Percentiles rank a stretch among this genome's conserved stretches.
Evolutionary conservation across 64 coral and sea anemone species (phyloP).

Genomic region (Pocillopora damicornis): DNA sequence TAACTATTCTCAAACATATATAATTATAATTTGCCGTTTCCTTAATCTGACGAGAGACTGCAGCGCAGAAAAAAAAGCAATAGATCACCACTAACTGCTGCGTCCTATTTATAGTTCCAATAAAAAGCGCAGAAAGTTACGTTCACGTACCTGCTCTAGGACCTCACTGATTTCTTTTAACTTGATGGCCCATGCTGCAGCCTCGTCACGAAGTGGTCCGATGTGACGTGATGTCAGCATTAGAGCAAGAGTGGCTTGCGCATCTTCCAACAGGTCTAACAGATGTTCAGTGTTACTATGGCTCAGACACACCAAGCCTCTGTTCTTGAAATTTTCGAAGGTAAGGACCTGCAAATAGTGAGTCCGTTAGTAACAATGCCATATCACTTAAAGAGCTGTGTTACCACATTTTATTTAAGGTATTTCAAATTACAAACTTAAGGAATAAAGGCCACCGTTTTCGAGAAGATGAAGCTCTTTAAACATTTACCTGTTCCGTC

Average conservation of each 20-base stretch:
- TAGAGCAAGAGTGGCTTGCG: conserved; percentile 88
- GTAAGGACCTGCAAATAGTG: conserved; percentile 64
- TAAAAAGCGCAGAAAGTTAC: too few relatives aligned
- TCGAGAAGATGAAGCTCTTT: not conserved
- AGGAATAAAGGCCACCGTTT: too few relatives aligned
- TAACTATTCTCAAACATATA: too few relatives aligned
- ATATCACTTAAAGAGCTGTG: not conserved
- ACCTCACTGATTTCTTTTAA: conserved; percentile 93
- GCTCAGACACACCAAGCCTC: conserved; percentile 82
- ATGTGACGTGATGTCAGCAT: conserved; percentile 98
- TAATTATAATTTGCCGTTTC: too few relatives aligned
- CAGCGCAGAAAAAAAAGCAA: too few relatives aligned
- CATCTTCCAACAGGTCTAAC: conserved; percentile 89
- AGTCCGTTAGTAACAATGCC: not conserved
- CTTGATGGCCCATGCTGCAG: conserved; percentile 95
- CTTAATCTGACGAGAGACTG: too few relatives aligned
- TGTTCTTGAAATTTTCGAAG: conserved; percentile 98
- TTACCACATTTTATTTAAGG: too few relatives aligned
- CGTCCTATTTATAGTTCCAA: too few relatives aligned
- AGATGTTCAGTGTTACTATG: conserved; percentile 92
- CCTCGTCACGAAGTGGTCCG: conserved; percentile 91
- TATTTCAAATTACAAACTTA: too few relatives aligned
- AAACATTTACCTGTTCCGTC: conserved; percentile 84
- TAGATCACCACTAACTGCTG: too few relatives aligned
- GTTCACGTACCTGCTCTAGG: conserved; percentile 75